Conservation (phyloP, 2,113 vertebrate species). For the Rhagologus leucostigma region DNA sequence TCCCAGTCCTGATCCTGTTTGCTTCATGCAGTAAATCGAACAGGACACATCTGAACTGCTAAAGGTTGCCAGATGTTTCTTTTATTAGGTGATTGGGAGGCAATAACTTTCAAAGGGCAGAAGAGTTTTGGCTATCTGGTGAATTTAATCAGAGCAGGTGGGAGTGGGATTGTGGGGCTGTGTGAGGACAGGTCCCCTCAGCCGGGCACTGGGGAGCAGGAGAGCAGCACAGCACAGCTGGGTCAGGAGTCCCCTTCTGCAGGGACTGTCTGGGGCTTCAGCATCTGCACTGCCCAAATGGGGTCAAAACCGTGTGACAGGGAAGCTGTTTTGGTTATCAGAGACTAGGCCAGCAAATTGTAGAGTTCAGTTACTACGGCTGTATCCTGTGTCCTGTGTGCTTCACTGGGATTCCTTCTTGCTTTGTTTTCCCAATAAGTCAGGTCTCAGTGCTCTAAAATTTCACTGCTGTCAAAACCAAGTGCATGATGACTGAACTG, state of each 20-base stretch:
- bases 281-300: not conserved
- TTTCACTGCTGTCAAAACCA: not conserved
- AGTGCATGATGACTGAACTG: not conserved
- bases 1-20: not conserved
- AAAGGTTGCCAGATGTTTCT: conserved; percentile 3
- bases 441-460: not conserved
- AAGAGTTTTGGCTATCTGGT: not conserved
- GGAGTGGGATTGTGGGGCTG: not conserved
- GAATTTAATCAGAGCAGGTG: not conserved
- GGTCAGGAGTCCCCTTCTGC: not conserved
- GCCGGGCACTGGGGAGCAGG: not conserved
- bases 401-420: not conserved
- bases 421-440: not conserved
- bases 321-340: not conserved
- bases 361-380: not conserved
- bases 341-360: not conserved
- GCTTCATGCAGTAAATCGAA: not conserved
- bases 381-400: not conserved
- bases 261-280: not conserved
- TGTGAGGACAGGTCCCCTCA: not conserved
- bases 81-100: not conserved
- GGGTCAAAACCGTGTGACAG: not conserved
- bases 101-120: not conserved
- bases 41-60: not conserved
- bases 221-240: not conserved